Conservation (phyloP, 2,797 vertebrate genomes). For the Denticeps clupeoides region DNA sequence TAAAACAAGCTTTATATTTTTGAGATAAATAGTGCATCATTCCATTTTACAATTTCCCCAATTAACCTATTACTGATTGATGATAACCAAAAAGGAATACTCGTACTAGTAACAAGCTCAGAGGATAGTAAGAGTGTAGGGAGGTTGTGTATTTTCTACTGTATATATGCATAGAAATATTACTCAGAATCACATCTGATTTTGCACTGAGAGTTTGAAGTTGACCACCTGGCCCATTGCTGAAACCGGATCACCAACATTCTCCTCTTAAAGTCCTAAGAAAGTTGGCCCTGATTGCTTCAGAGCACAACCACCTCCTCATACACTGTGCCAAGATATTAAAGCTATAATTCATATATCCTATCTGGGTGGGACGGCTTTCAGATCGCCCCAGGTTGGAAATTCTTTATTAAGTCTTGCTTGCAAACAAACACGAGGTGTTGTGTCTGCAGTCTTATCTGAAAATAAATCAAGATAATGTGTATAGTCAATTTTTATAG, state of each 20-base stretch:
- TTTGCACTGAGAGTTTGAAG: conserved; percentile 35
- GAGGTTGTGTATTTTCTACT: conserved; percentile 31
- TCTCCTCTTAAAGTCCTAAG: neutral
- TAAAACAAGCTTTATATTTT: no score
- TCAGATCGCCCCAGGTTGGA: conserved; percentile 18
- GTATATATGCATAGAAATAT: conserved; percentile 39
- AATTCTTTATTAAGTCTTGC: conserved; percentile 15
- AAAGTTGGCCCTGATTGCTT: conserved; percentile 20
- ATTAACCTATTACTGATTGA: conserved; percentile 37
- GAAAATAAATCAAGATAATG: conserved; percentile 15
- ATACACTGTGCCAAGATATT: conserved; percentile 30
- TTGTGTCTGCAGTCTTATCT: conserved; percentile 25
- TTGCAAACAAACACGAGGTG: conserved; percentile 26
- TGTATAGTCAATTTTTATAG: no score
- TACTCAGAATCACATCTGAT: conserved; percentile 33
- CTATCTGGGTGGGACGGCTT: conserved; percentile 28
- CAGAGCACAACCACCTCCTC: conserved; percentile 31
- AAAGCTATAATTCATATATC: conserved; percentile 32
- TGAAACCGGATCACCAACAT: conserved; percentile 32
- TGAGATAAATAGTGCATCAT: no score
- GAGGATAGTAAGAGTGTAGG: conserved; percentile 6
- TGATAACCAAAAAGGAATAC: conserved; percentile 20
- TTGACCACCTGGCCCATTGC: conserved; percentile 44
- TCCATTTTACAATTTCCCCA: conserved; percentile 24
- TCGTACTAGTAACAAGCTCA: neutral